These are phyloP conservation scores for Eurytoma californica DNA, from an alignment of 2,888 invertebrate species.

Conservation along the genomic window DNA sequence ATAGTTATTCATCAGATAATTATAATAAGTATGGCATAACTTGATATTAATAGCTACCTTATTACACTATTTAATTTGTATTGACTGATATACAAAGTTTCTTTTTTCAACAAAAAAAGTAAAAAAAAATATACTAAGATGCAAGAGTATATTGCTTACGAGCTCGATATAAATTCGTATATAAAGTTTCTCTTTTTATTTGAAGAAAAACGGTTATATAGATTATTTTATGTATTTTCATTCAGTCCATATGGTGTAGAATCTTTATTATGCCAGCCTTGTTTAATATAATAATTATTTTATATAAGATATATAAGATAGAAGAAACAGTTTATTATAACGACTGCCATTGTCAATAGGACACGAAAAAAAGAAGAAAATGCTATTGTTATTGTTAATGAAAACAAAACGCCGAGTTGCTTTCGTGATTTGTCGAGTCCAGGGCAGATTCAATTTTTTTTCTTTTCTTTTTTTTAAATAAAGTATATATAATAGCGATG, in stretches of 20 bases:
- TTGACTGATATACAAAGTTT: slow-evolving; percentile 51
- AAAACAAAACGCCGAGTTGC: slow-evolving; percentile 44
- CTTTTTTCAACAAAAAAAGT: neutral
- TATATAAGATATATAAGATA: slow-evolving; percentile 29
- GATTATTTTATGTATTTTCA: neutral
- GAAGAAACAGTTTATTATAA: slow-evolving; percentile 41
- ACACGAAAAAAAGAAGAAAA: slow-evolving; percentile 10
- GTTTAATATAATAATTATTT: slow-evolving; percentile 47
- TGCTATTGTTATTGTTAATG: slow-evolving; percentile 47
- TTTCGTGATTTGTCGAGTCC: slow-evolving; percentile 53
- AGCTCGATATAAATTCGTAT: slow-evolving; percentile 42
- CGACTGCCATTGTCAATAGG: slow-evolving; percentile 56
- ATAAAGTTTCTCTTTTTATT: slow-evolving; percentile 41
- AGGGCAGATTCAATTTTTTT: slow-evolving; percentile 51
- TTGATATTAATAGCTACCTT: slow-evolving; percentile 52
- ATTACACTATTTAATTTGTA: slow-evolving; percentile 52
- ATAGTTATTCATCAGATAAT: slow-evolving; percentile 47
- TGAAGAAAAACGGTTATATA: slow-evolving; percentile 30
- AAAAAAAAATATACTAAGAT: slow-evolving; percentile 53
- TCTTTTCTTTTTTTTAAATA: neutral
- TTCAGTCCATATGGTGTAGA: slow-evolving; percentile 38
- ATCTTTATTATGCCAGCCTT: slow-evolving; percentile 42
- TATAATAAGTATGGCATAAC: slow-evolving; percentile 49
- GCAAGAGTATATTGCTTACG: slow-evolving; percentile 52
- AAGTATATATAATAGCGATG: slow-evolving; percentile 55